These are phyloP conservation scores for Drosophila sucinea DNA, from an alignment of 1,140 invertebrate species.

Conservation along the genomic window DNA sequence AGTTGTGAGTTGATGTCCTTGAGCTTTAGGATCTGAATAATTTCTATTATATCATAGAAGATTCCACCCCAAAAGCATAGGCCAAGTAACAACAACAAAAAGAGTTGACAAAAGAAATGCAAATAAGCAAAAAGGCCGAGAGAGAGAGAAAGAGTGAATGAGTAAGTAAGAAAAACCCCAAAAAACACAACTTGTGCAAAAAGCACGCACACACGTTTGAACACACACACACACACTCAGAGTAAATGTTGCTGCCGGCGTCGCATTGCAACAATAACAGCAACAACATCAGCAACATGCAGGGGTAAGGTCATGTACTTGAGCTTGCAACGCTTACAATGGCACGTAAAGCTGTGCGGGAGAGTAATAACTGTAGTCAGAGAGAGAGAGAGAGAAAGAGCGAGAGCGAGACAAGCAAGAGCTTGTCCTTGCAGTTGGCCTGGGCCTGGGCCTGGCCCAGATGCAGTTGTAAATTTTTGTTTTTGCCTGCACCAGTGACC, in stretches of 20 bases:
- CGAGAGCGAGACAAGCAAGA: conserved; percentile 17
- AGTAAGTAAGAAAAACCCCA: conserved; percentile 9
- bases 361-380: conserved; percentile 1
- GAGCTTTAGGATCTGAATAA: conserved; percentile 43
- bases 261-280: conserved; percentile 26
- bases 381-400: not conserved
- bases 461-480: conserved; percentile 12
- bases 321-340: conserved; percentile 62
- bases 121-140: conserved; percentile 41
- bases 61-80: conserved; percentile 38
- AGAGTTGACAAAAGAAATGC: conserved; percentile 68
- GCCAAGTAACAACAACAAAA: conserved; percentile 6
- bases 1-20: conserved; percentile 55
- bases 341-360: conserved; percentile 50
- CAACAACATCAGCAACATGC: conserved; percentile 30
- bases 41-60: conserved; percentile 54
- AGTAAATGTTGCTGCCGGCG: conserved; percentile 26
- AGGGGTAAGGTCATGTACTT: conserved; percentile 78
- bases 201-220: conserved; percentile 55
- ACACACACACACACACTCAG: not conserved
- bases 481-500: conserved; percentile 39
- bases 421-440: conserved; percentile 54
- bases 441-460: conserved; percentile 15
- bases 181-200: conserved; percentile 62
- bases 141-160: not conserved